A percentile compares a stretch with the other conserved stretches of the same genome.
Evolutionary conservation across 2,888 invertebrate species (phyloP).

Genomic region (Sinhomidia bicolor): DNA sequence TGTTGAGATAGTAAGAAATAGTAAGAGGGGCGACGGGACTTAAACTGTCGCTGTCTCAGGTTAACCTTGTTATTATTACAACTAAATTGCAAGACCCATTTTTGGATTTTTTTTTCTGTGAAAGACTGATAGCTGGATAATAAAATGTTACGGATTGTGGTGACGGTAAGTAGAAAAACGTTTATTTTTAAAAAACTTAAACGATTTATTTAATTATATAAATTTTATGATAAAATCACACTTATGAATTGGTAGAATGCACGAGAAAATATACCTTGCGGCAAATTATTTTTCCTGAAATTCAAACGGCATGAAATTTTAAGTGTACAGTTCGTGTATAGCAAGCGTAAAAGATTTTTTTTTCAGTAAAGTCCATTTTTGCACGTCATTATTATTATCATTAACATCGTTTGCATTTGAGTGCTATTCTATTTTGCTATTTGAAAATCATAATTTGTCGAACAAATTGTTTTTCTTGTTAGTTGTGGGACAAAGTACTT

Average conservation of each 20-base stretch:
- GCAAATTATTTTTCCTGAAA: too few species aligned
- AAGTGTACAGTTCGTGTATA: too few species aligned
- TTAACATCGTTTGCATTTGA: neutral
- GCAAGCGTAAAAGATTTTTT: too few species aligned
- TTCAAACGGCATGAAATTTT: too few species aligned
- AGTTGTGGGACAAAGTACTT: conserved; percentile 60
- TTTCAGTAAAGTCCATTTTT: neutral
- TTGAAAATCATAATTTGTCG: conserved; percentile 55
- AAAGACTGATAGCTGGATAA: conserved; percentile 42
- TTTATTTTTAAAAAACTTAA: too few species aligned
- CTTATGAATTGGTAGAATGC: too few species aligned
- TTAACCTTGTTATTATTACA: neutral
- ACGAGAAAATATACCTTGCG: too few species aligned
- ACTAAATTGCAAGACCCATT: neutral
- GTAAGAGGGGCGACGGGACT: neutral
- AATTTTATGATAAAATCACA: neutral
- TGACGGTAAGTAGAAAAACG: conserved; percentile 69
- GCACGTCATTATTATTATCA: neutral
- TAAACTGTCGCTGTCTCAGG: neutral
- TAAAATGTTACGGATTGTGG: conserved; percentile 70
- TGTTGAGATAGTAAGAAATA: neutral
- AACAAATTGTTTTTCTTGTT: conserved; percentile 47
- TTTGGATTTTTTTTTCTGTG: conserved; percentile 8
- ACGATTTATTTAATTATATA: neutral
- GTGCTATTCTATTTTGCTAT: neutral